Evolutionary conservation across 1,140 invertebrate genomes (phyloP).

Genomic region (Sipha flava): DNA sequence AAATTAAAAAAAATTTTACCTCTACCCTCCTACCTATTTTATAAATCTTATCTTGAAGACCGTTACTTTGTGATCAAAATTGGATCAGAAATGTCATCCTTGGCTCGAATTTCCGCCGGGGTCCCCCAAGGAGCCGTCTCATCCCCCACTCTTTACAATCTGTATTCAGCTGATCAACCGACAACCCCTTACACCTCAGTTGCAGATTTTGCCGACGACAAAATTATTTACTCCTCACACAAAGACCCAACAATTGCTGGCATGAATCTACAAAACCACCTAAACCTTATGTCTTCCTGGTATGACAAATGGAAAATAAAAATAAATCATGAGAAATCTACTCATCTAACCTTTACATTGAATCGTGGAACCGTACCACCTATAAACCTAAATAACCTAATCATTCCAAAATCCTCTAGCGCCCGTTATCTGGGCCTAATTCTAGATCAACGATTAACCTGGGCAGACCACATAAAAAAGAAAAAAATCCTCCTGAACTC

Average conservation of each 20-base stretch:
- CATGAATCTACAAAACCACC: constrained; percentile 35
- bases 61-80: neutral
- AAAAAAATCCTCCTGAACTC: neutral
- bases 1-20: neutral
- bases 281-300: constrained; percentile 36
- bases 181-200: constrained; percentile 32
- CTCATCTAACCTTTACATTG: constrained; percentile 5
- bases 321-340: constrained; percentile 38
- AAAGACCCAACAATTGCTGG: constrained; percentile 34
- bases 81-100: neutral
- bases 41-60: neutral
- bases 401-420: neutral
- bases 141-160: constrained; percentile 39
- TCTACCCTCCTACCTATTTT: neutral
- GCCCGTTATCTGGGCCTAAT: constrained; percentile 20
- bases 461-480: neutral
- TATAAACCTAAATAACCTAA: neutral
- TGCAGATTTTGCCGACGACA: constrained; percentile 41
- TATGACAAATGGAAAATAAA: constrained; percentile 39
- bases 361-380: neutral
- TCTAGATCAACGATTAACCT: constrained; percentile 9
- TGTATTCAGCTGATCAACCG: constrained; percentile 42
- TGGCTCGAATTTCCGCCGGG: constrained; percentile 15
- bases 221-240: constrained; percentile 35
- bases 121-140: constrained; percentile 42